Evolutionary conservation across 2,113 vertebrate species (phyloP).

Genomic region (Nicator chloris): DNA sequence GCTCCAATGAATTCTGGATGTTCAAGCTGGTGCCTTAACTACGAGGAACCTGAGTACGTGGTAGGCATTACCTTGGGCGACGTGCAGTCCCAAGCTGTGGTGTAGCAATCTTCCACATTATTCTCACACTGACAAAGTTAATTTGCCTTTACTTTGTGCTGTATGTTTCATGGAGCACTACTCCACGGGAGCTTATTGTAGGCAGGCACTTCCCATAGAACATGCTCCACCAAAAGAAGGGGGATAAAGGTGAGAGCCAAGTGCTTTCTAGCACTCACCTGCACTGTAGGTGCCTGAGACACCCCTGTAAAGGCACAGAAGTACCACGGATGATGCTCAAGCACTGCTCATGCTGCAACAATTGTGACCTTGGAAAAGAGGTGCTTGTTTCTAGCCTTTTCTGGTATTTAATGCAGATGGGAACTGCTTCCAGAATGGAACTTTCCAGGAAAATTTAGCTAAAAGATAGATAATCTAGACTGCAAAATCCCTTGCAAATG

Average conservation of each 20-base stretch:
- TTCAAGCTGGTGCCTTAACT: background rate
- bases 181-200: background rate
- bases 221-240: background rate
- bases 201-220: background rate
- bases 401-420: background rate
- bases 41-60: background rate
- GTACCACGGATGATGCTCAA: background rate
- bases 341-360: background rate
- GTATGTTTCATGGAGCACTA: background rate
- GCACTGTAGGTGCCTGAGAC: background rate
- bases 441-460: background rate
- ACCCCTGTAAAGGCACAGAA: background rate
- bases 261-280: background rate
- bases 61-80: background rate
- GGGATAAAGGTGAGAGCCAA: background rate
- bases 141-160: background rate
- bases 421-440: background rate
- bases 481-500: background rate
- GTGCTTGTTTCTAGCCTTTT: background rate
- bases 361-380: background rate
- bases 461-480: background rate
- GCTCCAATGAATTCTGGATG: background rate
- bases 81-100: background rate
- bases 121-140: background rate
- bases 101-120: background rate